Base-by-base conservation (phyloP, 2,888 invertebrate genomes). In the Lottia gigantea region DNA sequence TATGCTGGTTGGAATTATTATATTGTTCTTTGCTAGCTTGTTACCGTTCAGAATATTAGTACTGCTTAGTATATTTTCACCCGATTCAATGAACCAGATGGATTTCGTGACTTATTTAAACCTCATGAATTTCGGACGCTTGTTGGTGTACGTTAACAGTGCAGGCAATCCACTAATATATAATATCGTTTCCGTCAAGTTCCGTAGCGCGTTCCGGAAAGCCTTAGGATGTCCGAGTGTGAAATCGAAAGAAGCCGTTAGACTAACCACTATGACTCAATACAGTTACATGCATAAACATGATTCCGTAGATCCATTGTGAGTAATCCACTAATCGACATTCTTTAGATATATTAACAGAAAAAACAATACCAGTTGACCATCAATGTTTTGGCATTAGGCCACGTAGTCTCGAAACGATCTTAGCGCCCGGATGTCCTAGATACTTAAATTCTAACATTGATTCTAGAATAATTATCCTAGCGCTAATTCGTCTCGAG, bases 121-220 rank as follows among this genome's bases (percentile, higher is more conserved):
- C 87, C 90, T 95, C 73, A 90, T 96, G 76, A 95, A 94, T 89
- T 94, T 95, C 89, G 94, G 94, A 85, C 92, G 96, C 78, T 75
- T 81, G 19, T 77, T 96, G 94, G 90, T 95, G 79, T 95, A 96
- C 89, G 91, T 95, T 68, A 96, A 96, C 89, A 95, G 95, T 64
- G 95, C 95, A 12, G 93, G 95, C 67, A 96, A 96, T 90, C 96
- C 96, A 16, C 94, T 96, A 83, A 90, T 96, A 67, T 96, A 96
- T 89, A 95, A 95, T 88, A 91, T 96, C 68, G 95, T 96, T 93
- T 95, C 95, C 72, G 94, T 95, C 0, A 96, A 95, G 87, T 96
- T 96, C 89, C 92, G 95, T 15, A 93, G 79, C 23, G 88, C 83
- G 1, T 83, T 82, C 68, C 71, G 73, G 62, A 65, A 71, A 3